Conservation (phyloP, 23 tunicate species). For the Ciona savignyi region DNA sequence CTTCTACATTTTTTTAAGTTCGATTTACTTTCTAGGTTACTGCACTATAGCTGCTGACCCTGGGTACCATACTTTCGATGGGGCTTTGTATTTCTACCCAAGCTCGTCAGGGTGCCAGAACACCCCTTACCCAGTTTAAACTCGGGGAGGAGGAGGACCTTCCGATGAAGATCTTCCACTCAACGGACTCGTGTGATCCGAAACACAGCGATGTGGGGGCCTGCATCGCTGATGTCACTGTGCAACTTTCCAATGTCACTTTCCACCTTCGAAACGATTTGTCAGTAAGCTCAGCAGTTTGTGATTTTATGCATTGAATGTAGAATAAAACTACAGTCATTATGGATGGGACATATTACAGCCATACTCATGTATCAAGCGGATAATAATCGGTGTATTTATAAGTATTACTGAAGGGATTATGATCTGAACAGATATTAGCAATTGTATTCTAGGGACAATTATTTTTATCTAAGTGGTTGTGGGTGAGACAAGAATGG, state of each 20-base stretch:
- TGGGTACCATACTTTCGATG: constrained; percentile 51
- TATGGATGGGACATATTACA: background rate
- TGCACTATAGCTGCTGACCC: constrained; percentile 31
- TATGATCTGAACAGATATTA: too few relatives aligned
- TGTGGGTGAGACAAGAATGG: too few relatives aligned
- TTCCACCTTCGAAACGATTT: constrained; percentile 8
- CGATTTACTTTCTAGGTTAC: too few relatives aligned
- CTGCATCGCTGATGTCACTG: constrained; percentile 14
- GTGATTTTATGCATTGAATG: background rate
- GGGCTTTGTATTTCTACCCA: constrained; percentile 15
- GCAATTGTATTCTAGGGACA: too few relatives aligned
- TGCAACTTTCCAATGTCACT: constrained; percentile 3
- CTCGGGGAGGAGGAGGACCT: background rate
- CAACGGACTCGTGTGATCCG: constrained; percentile 16
- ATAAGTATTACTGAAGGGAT: too few relatives aligned
- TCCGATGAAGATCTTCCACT: constrained; percentile 3
- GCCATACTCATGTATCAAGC: background rate
- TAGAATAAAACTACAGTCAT: too few relatives aligned
- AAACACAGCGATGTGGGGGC: constrained; percentile 10
- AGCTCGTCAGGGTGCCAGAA: constrained; percentile 8
- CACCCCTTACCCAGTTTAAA: constrained; percentile 13
- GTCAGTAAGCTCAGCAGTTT: constrained; percentile 6
- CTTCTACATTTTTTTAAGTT: too few relatives aligned
- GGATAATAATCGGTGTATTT: too few relatives aligned
- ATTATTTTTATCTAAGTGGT: background rate